A percentile compares a stretch with the other conserved stretches of the same genome.
phyloP scores from a whole-genome alignment of 2,888 invertebrate genomes.

The Tetragonisca angustula region DNA sequence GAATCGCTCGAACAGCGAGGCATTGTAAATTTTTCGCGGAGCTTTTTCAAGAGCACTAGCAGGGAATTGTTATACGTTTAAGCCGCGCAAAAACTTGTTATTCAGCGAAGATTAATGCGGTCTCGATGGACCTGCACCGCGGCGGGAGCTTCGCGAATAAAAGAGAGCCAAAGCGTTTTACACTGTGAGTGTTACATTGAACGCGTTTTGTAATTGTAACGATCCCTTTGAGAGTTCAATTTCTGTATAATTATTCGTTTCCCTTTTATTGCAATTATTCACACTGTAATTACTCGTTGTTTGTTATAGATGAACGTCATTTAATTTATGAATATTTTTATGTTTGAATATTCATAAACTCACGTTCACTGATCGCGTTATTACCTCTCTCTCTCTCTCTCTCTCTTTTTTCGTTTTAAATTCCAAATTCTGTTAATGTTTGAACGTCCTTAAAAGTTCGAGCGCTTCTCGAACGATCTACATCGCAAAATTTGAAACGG shows the following conservation, averaged over 20 bases:
- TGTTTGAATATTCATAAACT: too few species aligned
- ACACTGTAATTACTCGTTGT: not conserved
- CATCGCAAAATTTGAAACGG: too few species aligned
- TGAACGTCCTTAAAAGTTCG: too few species aligned
- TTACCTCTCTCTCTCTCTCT: too few species aligned
- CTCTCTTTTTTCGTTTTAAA: not conserved
- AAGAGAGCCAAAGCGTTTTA: slow-evolving; percentile 26
- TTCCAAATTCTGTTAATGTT: not conserved
- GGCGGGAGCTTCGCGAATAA: slow-evolving; percentile 20
- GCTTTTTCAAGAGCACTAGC: not conserved
- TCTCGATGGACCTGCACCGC: slow-evolving; percentile 24
- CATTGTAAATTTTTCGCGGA: not conserved
- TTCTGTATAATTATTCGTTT: not conserved
- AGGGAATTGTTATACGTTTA: slow-evolving; percentile 1
- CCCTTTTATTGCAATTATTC: not conserved
- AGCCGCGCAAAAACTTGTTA: slow-evolving; percentile 19
- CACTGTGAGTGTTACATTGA: not conserved
- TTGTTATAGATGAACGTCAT: too few species aligned
- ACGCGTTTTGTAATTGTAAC: slow-evolving; percentile 12
- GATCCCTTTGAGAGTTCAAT: slow-evolving; percentile 4
- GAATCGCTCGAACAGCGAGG: not conserved
- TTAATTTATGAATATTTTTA: not conserved
- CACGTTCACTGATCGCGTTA: too few species aligned
- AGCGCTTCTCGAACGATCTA: too few species aligned
- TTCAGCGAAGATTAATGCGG: slow-evolving; percentile 35